Base-by-base conservation (phyloP, 2,797 vertebrate species). In the Leptodactylus fallax region DNA sequence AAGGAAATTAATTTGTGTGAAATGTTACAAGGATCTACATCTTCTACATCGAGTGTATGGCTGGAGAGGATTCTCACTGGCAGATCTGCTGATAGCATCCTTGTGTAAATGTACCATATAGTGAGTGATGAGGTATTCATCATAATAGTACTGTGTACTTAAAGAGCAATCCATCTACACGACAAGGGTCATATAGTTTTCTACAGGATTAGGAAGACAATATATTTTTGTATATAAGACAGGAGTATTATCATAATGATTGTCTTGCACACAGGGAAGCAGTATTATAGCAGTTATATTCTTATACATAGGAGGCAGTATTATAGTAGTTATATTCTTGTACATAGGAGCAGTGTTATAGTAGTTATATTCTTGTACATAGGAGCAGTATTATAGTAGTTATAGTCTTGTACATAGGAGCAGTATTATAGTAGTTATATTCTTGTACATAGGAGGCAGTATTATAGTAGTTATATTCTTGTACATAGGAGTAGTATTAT, bases 231-330 rank as follows among this genome's bases (percentile, higher is more conserved):
- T 36, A 36, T 36, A 36, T 36, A 36, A 36, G 36, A 4, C 2
- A 36, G 36, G 36, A 36, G 36, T 36, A 36, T 36, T 36, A 36
- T 36, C 36, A 36, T 36, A 36, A 36, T 36, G 36, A 36, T 36
- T 4, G 1, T 36, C 36, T 36, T 36, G 36, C 36, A 36, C 36
- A 36, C 36, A n/a, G n/a, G n/a, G n/a, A n/a, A 16, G 65, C 65
- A 71, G 67, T 71, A 45, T 71, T 36, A 71, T 71, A 71, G 67
- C 36, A 71, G 67, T 17, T 72, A 72, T 72, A 72, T 71, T 71
- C 69, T 3, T 72, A 27, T 72, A 69, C 8, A 72, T 72, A 72
- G 69, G 69, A 36, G 67, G 69, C 36, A 72, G 69, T 72, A 72
- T 72, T 72, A 72, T 72, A 72, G 69, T 72, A 72, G 69, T 72